Evolutionary conservation across 2,888 invertebrate genomes (phyloP), one percentile per base, ranked within the genome.

Genomic region (Crematogaster levior): DNA sequence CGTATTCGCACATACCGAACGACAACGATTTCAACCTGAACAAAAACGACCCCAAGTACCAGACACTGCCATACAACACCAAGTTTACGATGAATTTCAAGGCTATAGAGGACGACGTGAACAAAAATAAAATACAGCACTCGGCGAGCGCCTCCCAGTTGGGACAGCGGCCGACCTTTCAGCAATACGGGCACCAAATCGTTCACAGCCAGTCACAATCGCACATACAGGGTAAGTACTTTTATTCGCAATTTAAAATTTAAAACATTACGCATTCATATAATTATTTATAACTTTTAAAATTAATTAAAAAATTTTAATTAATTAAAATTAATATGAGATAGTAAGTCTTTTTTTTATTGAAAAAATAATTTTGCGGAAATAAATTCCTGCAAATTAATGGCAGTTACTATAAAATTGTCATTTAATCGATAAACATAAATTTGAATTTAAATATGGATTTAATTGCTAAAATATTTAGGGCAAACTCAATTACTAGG

Each of bases 31-130:
- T 97, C 93, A 96, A 96, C 84, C 96, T 97, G 37, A 97, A 97
- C 92, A 98, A 98, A 94, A 97, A 97, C 80, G 98, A 98, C 94
- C 98, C 97, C 58, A 99, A 98, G 95, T 98, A 98, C 95, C 98
- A 98, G 95, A 98, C 98, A 40, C 95, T 98, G 95, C 98, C 98
- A 90, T 97, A 98, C 95, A 98, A 97, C 93, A 98, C 97, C 51
- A 98, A 98, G 95, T 97, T 98, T 94, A 96, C 97, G 21, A 95
- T 96, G 27, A 95, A 96, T 94, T 95, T 95, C 82, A 93, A 95
- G 85, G 92, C 95, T 9, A 89, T 86, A 48, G 92, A 95, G 89
- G 93, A 94, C 75, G 93, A 94, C 80, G 91, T 94, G 27, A 93
- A 93, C 81, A 93, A 93, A 75, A 93, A 93, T 81, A 94, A 94